Evolutionary conservation across 1,140 invertebrate genomes (phyloP), one percentile per base, ranked within the genome.

Genomic region (Bombus confusus): DNA sequence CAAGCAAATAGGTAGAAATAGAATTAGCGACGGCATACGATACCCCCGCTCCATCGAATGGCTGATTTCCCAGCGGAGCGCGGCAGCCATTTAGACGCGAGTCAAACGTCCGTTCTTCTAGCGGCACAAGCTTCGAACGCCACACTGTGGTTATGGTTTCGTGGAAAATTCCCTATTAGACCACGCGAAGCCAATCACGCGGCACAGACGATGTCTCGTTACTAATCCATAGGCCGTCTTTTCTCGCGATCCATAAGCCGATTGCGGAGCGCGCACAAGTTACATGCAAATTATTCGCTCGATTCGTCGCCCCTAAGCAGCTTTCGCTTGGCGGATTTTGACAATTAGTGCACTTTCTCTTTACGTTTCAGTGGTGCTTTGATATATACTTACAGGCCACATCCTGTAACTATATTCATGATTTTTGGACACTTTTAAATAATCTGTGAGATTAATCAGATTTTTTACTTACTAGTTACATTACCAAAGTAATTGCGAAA

Each of bases 31-130:
- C 73, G 83, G 88, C 43, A 76, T 83, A 83, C 72, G 83, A 87
- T 87, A 90, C 82, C 74, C 89, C 78, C 82, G 88, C 75, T 89
- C 88, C 82, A 88, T n/a, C 89, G 91, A 91, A 92, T 88, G 52
- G 62, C 84, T 92, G 91, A 92, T 92, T 92, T 92, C 92, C 92
- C 92, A 90, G 69, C 72, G 92, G 92, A 68, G 75, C 72, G 77
- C 87, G 86, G 92, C 90, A 91, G 89, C 86, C 86, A 88, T 92
- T 92, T 91, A 92, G 88, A 80, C 83, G 52, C 43, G 57, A 76
- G 15, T 52, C 62, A 77, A 57, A 57, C 77, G 75, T 72, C 43
- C 74, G 78, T 71, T 62, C 71, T 79, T 83, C 73, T 39, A 34
- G 62, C 52, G 66, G 78, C 83, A 77, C 47, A 52, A 22, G 47